These are phyloP conservation scores for Passerina amoena DNA, from an alignment of 2,113 vertebrate species.

Conservation along the genomic window DNA sequence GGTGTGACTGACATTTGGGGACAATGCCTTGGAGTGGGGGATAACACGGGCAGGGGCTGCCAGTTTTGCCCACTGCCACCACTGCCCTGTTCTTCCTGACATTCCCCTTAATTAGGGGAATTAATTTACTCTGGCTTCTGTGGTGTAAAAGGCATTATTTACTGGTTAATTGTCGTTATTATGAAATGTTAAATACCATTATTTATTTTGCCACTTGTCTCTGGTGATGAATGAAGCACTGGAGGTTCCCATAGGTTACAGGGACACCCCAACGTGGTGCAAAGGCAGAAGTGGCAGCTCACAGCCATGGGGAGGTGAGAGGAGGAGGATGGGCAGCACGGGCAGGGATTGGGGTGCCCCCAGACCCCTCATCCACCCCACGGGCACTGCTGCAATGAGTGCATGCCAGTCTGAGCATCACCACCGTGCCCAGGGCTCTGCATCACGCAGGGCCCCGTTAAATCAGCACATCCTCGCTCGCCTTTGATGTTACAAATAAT, in stretches of 20 bases:
- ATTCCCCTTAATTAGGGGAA: conserved; percentile 73
- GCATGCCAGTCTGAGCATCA: not conserved
- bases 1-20: not conserved
- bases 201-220: conserved; percentile 70
- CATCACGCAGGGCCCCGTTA: not conserved
- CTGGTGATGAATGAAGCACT: conserved; percentile 47
- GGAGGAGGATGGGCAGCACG: not conserved
- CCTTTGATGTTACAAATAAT: conserved; percentile 56
- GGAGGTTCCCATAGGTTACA: not conserved
- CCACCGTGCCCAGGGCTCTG: not conserved
- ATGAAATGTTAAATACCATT: conserved; percentile 76
- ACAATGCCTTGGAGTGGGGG: rapidly evolving
- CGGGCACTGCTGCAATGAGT: not conserved
- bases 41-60: not conserved
- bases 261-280: rapidly evolving
- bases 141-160: conserved; percentile 76
- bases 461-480: not conserved
- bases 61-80: rapidly evolving
- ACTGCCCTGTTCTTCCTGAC: conserved; percentile 36
- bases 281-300: not conserved
- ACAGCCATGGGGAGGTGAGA: rapidly evolving
- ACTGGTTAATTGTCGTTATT: conserved; percentile 77
- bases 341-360: not conserved
- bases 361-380: rapidly evolving
- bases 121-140: conserved; percentile 74